A percentile compares a stretch with the other conserved stretches of the same genome.
Conservation (phyloP, 2,888 invertebrate species). For the Hypsopygia costalis region DNA sequence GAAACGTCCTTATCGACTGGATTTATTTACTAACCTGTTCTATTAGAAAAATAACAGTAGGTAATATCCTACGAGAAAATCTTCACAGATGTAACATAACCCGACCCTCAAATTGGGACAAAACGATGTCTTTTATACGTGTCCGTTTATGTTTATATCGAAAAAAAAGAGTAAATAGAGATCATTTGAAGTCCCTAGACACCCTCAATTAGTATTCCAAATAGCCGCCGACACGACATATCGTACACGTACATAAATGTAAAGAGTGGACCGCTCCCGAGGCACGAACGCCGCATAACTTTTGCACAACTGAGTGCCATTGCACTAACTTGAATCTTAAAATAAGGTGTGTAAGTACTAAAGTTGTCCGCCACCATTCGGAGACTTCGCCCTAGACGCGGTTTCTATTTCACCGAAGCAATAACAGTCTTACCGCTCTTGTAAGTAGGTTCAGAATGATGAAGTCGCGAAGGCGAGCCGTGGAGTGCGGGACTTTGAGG, state of each 20-base stretch:
- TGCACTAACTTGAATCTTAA: conserved; percentile 60
- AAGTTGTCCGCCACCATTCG: conserved; percentile 52
- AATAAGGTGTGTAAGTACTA: conserved; percentile 53
- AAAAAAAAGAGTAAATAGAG: conserved; percentile 42
- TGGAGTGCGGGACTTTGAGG: conserved; percentile 80
- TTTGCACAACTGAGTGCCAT: conserved; percentile 43
- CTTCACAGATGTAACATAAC: not conserved
- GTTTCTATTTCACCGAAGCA: conserved; percentile 77
- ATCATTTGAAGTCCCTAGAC: conserved; percentile 56
- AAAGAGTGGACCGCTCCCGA: conserved; percentile 74
- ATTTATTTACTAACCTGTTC: conserved; percentile 27
- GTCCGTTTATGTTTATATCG: conserved; percentile 3
- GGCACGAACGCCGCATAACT: conserved; percentile 76
- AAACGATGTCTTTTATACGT: conserved; percentile 2
- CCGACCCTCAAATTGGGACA: not conserved
- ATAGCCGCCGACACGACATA: conserved; percentile 75
- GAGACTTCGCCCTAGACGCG: conserved; percentile 61
- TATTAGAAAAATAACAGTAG: not conserved
- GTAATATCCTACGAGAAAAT: not conserved
- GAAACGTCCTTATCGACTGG: conserved; percentile 30
- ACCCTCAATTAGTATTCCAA: conserved; percentile 78
- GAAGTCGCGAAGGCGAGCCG: conserved; percentile 56
- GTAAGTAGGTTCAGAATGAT: conserved; percentile 79
- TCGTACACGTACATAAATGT: conserved; percentile 76
- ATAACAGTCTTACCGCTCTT: conserved; percentile 73